Percentiles rank a stretch among this genome's conserved stretches.
Evolutionary conservation across 1,140 invertebrate species (phyloP).

Genomic region (Pachyrhynchus sulphureomaculatus): DNA sequence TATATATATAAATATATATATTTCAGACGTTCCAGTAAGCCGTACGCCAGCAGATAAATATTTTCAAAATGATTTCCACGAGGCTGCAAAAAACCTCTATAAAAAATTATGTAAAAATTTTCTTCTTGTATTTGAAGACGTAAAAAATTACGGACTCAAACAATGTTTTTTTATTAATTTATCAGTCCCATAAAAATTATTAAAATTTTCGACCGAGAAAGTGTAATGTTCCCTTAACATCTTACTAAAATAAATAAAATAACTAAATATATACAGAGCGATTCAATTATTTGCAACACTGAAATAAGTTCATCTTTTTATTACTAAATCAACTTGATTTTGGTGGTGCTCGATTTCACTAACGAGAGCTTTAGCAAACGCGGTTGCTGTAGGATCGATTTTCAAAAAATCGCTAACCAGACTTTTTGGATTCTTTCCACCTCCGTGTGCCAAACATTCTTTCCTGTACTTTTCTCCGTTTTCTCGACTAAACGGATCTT

Average conservation of each 20-base stretch:
- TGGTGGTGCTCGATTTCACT: conserved; percentile 59
- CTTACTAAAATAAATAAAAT: conserved; percentile 9
- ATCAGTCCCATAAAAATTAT: too few relatives aligned
- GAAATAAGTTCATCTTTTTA: conserved; percentile 11
- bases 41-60: too few relatives aligned
- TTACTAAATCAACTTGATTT: conserved; percentile 32
- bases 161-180: too few relatives aligned
- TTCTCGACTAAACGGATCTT: conserved; percentile 75
- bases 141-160: too few relatives aligned
- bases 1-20: too few relatives aligned
- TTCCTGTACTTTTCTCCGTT: conserved; percentile 76
- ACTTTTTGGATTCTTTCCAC: conserved; percentile 74
- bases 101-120: too few relatives aligned
- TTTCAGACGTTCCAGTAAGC: too few relatives aligned
- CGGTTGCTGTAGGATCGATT: conserved; percentile 63
- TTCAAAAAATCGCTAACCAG: conserved; percentile 74
- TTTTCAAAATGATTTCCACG: too few relatives aligned
- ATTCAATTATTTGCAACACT: not conserved
- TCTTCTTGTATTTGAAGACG: too few relatives aligned
- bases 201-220: too few relatives aligned
- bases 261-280: not conserved
- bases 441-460: conserved; percentile 85
- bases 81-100: too few relatives aligned
- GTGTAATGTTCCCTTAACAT: too few relatives aligned
- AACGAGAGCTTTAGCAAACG: conserved; percentile 59